phyloP scores from a whole-genome alignment of 2,888 invertebrate species.

The Atethmia centrago region DNA sequence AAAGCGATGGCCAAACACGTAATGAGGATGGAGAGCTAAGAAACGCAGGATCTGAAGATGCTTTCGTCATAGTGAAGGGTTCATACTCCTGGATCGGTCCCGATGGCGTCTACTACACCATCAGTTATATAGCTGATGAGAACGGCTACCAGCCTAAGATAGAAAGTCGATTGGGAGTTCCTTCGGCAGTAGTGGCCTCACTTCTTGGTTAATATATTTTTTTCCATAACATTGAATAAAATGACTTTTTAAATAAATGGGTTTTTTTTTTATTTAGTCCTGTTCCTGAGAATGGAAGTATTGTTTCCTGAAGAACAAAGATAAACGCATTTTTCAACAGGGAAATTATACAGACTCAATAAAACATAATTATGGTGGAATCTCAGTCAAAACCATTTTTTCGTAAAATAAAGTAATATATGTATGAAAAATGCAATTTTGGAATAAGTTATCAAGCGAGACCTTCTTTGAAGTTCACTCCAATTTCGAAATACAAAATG shows the following conservation, averaged over 20 bases:
- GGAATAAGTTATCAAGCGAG: not conserved
- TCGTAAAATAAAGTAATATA: no score
- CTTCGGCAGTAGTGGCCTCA: slow-evolving; percentile 76
- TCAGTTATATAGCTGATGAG: slow-evolving; percentile 89
- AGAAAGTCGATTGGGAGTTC: slow-evolving; percentile 74
- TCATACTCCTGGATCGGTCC: slow-evolving; percentile 87
- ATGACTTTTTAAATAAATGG: not conserved
- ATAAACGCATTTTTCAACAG: not conserved
- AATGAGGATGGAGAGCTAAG: slow-evolving; percentile 88
- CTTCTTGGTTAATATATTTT: slow-evolving; percentile 73
- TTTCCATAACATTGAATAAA: not conserved
- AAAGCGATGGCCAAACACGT: slow-evolving; percentile 87
- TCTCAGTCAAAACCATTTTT: not conserved
- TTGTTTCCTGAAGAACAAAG: not conserved
- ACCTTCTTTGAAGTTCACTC: not conserved
- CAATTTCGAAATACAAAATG: not conserved
- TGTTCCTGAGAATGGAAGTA: not conserved
- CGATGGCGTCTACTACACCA: slow-evolving; percentile 85
- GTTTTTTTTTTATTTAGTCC: not conserved
- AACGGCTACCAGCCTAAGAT: slow-evolving; percentile 88
- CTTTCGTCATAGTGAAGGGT: slow-evolving; percentile 87
- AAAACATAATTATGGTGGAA: not conserved
- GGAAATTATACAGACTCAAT: not conserved
- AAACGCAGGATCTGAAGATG: slow-evolving; percentile 88
- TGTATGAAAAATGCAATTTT: not conserved